Evolutionary conservation across 2,888 invertebrate genomes (phyloP), one percentile per base, ranked within the genome.

Genomic region (Bruchidius siliquastri): DNA sequence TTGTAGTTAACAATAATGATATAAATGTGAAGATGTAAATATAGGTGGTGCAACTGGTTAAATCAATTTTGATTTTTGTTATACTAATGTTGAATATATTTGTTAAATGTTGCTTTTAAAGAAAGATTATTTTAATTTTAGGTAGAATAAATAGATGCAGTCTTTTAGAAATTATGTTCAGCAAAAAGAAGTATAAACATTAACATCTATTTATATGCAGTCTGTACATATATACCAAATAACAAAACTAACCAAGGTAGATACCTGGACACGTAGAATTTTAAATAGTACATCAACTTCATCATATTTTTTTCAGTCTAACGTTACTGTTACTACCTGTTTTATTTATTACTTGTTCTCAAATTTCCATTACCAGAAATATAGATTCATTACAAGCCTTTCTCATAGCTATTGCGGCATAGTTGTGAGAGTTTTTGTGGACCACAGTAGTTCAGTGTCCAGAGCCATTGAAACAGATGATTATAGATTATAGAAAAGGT

Each of bases 21-120:
- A 22, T 70, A 70, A 22, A 79, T 81, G 82, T 82, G 80, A 80
- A 82, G 74, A 80, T 82, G 82, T 84, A 84, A 81, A 83, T 83
- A 83, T 82, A 81, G 79, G 77, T 80, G 79, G 76, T 81, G 79
- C 81, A 81, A 80, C 79, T 80, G 72, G 70, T 72, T 72, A 71
- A 79, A 76, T 79, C 79, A 79, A 77, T 80, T 81, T 79, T 77
- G 13, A 78, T 82, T 80, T 80, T 80, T 78, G 78, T 78, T 79
- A 78, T 79, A 75, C 76, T 80, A 76, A 75, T 77, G 68, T 68
- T 68, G 20, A 74, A 69, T 73, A 69, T 73, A 73, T 71, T 66
- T 73, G 71, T 76, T 73, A 69, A 32, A 68, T 70, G 72, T n/a
- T 70, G 69, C 68, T 72, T 70, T 13, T 49, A 69, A 68, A 10